Evolutionary conservation across 2,797 vertebrate species (phyloP).

Genomic region (Danio kyathit): DNA sequence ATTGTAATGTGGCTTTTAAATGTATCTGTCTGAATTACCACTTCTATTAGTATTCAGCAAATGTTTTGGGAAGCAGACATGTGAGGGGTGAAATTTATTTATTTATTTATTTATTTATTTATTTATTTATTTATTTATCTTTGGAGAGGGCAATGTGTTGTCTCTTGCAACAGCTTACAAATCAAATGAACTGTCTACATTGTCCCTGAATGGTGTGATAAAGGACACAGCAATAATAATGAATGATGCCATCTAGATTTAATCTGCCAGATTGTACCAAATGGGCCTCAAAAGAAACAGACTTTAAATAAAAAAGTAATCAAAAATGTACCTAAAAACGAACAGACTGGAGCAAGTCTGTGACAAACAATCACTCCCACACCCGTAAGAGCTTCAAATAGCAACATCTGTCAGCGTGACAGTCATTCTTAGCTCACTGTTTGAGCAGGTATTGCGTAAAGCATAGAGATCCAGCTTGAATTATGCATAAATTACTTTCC

Average conservation of each 20-base stretch:
- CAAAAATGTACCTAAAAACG: constrained; percentile 2
- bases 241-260: neutral
- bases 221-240: neutral
- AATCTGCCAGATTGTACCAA: neutral
- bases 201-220: neutral
- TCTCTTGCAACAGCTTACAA: neutral
- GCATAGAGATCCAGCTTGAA: constrained; percentile 20
- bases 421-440: constrained; percentile 13
- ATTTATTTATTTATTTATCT: no score
- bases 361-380: constrained; percentile 10
- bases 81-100: neutral
- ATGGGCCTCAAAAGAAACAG: neutral
- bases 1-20: neutral
- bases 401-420: constrained; percentile 30
- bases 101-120: neutral
- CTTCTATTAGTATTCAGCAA: no score
- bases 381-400: constrained; percentile 3
- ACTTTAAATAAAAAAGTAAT: constrained; percentile 10
- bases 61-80: neutral
- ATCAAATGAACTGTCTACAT: neutral
- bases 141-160: neutral
- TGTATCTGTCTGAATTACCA: neutral
- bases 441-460: neutral
- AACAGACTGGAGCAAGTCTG: neutral
- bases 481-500: constrained; percentile 2